Evolutionary conservation across 1,140 invertebrate genomes (phyloP), one percentile per base, ranked within the genome.

Genomic region (Onthophagus taurus): DNA sequence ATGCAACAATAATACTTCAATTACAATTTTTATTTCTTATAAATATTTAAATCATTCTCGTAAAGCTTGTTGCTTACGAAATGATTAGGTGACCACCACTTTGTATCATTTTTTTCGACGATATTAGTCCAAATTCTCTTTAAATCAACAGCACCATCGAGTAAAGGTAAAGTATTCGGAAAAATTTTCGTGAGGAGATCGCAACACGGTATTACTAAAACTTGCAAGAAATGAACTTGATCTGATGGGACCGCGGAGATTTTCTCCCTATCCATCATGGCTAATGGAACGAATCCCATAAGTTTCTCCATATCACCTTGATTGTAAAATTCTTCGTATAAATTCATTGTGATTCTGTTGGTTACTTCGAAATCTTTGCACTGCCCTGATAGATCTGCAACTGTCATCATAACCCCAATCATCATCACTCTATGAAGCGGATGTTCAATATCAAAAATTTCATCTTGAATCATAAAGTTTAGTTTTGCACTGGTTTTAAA

Each of bases 321-420:
- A 3, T 11, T 37, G 31, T 46, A 54, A 39, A 48, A 51, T 35
- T 53, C 43, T n/a, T 37, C 57, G 38, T 71, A 72, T 5, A 73
- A 54, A 13, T 55, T 42, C 31, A 68, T 60, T 2, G 68, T 63
- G 5, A 69, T 62, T 4, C 49, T 49, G 41, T 70, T 71, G 0
- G 66, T 55, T 2, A 70, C 57, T 2, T 57, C 55, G 42, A 72
- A 72, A 0, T 69, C 69, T 34, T 74, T 74, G 36, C 62, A 68
- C 23, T 59, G 63, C 4, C 65, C 69, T 1, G 70, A 69, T 24
- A 74, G 46, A 49, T 74, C 71, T 41, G 68, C 67, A 0, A 64
- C 64, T 3, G 70, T 73, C 70, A 72, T 73, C 24, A 72, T 52
- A 8, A 72, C 65, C 7, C 65, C 63, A 63, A 69, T 70, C 7